Evolutionary conservation across 2,888 invertebrate genomes (phyloP).

Genomic region (Chirona hameri): DNA sequence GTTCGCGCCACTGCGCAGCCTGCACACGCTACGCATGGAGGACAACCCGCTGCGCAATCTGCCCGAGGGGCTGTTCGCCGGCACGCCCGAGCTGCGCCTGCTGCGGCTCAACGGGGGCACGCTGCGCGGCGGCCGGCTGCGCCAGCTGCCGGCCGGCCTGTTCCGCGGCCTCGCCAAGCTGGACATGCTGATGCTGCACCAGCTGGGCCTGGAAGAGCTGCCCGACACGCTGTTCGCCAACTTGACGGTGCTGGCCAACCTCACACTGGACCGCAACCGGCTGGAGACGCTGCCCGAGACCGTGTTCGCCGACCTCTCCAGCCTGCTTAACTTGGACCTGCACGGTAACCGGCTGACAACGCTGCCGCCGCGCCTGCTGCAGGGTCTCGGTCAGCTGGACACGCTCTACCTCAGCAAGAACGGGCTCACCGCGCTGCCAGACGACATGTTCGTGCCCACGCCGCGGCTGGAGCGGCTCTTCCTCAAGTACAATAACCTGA

Average conservation of each 20-base stretch:
- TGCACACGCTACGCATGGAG: conserved; percentile 39
- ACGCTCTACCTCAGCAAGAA: conserved; percentile 50
- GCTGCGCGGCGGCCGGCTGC: neutral
- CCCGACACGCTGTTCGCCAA: conserved; percentile 61
- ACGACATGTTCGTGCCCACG: conserved; percentile 54
- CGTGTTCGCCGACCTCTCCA: conserved; percentile 58
- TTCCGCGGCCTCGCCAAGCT: neutral
- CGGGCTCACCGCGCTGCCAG: conserved; percentile 47
- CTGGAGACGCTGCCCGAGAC: conserved; percentile 58
- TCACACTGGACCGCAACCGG: conserved; percentile 65
- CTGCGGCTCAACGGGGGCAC: neutral
- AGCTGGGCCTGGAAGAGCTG: conserved; percentile 48
- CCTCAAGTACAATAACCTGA: conserved; percentile 49
- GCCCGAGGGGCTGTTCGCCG: conserved; percentile 13
- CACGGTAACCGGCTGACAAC: conserved; percentile 61
- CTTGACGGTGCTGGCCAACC: conserved; percentile 57
- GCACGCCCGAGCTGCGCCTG: neutral
- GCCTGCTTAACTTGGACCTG: conserved; percentile 63
- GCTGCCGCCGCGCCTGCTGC: conserved; percentile 25
- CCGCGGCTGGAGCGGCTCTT: conserved; percentile 53
- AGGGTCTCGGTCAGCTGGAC: conserved; percentile 39
- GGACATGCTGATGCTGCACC: conserved; percentile 24
- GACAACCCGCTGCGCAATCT: conserved; percentile 36
- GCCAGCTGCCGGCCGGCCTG: neutral
- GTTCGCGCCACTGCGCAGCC: conserved; percentile 32